phyloP scores from a whole-genome alignment of 2,797 vertebrate species.

The Pseudochirops cupreus region DNA sequence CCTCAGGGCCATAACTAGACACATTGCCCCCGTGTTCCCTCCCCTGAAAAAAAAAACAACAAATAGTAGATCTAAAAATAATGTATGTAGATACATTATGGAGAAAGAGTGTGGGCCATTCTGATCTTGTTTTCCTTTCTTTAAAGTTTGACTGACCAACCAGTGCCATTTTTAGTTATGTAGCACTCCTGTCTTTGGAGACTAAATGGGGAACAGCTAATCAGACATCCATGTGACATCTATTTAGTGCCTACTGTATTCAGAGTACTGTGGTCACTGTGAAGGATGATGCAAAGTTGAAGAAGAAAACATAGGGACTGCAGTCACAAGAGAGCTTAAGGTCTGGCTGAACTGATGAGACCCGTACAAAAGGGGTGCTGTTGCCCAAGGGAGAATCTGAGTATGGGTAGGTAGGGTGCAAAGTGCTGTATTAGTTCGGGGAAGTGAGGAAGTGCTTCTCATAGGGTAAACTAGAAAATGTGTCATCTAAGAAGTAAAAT shows the following conservation, averaged over 20 bases:
- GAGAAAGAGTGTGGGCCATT: not conserved
- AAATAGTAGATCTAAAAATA: not conserved
- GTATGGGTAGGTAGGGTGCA: not conserved
- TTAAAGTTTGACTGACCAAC: not conserved
- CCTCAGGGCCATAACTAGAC: not conserved
- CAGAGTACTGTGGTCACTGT: not conserved
- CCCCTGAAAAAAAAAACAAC: not conserved
- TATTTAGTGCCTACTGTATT: not conserved
- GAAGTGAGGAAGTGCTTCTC: not conserved
- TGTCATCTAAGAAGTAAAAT: not conserved
- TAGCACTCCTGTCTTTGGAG: not conserved
- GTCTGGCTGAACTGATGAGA: not conserved
- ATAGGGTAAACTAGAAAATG: not conserved
- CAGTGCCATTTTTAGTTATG: not conserved
- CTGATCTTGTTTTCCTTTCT: not conserved
- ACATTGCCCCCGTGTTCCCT: not conserved
- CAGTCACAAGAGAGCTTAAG: not conserved
- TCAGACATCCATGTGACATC: not conserved
- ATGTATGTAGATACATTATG: not conserved
- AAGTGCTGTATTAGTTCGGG: not conserved
- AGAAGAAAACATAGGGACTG: not conserved
- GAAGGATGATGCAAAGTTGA: not conserved
- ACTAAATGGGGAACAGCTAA: not conserved
- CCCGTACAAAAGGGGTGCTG: not conserved
- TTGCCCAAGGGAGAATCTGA: not conserved